These are phyloP conservation scores for Lithophane semibrunnea DNA, from an alignment of 2,888 invertebrate species.

Conservation along the genomic window DNA sequence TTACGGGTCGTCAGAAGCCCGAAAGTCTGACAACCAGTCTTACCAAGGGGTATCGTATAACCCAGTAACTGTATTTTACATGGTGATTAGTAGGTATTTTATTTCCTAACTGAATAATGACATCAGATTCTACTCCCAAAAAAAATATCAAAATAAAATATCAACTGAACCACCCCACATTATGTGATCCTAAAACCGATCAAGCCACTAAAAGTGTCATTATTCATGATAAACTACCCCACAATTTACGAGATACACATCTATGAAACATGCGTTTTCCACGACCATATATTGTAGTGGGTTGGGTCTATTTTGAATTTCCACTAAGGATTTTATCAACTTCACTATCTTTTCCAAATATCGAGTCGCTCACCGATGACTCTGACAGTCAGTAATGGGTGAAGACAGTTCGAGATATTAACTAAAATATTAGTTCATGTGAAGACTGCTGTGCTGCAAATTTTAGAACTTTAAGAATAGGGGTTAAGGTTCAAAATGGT, in stretches of 20 bases:
- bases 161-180: slow-evolving; percentile 17
- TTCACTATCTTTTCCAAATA: slow-evolving; percentile 71
- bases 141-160: slow-evolving; percentile 15
- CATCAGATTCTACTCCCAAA: slow-evolving; percentile 1
- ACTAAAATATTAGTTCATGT: slow-evolving; percentile 63
- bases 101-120: neutral
- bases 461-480: slow-evolving; percentile 35
- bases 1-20: too few relatives aligned
- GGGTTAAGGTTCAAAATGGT: slow-evolving; percentile 63
- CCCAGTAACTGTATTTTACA: too few relatives aligned
- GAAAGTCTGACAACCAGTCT: too few relatives aligned
- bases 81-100: neutral
- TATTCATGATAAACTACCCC: slow-evolving; percentile 55
- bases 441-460: neutral
- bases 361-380: slow-evolving; percentile 72
- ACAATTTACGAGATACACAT: slow-evolving; percentile 61
- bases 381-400: slow-evolving; percentile 77
- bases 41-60: too few relatives aligned
- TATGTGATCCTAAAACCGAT: slow-evolving; percentile 34
- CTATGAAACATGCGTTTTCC: slow-evolving; percentile 51
- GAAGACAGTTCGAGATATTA: slow-evolving; percentile 76
- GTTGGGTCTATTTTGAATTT: slow-evolving; percentile 54
- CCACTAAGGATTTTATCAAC: slow-evolving; percentile 58
- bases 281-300: slow-evolving; percentile 8
- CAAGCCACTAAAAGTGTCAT: slow-evolving; percentile 54